Conservation (phyloP, 2,888 invertebrate species). For the Drosophila subquinaria region DNA sequence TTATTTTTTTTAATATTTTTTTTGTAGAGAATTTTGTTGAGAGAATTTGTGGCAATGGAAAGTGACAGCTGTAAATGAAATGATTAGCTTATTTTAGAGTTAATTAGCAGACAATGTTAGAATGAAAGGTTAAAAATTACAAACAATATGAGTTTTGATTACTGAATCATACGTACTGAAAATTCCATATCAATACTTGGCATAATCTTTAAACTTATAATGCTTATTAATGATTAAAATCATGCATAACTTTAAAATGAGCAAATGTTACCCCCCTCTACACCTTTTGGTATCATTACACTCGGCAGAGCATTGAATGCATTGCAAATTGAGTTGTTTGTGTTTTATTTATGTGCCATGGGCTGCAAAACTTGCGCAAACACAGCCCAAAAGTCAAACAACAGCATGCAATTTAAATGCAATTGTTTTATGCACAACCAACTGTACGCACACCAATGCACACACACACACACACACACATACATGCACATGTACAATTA, state of each 20-base stretch:
- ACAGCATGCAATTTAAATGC: slow-evolving; percentile 77
- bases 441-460: slow-evolving; percentile 20
- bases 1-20: slow-evolving; percentile 5
- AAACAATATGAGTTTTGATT: no score
- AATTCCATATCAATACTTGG: no score
- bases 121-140: background rate
- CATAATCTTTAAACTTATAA: background rate
- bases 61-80: slow-evolving; percentile 47
- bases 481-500: slow-evolving; percentile 6
- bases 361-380: slow-evolving; percentile 58
- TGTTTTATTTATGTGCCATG: slow-evolving; percentile 70
- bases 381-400: slow-evolving; percentile 72
- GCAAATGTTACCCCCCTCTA: background rate
- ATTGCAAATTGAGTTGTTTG: slow-evolving; percentile 73
- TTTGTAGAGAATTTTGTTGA: background rate
- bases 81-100: slow-evolving; percentile 39
- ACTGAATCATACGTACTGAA: no score
- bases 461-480: background rate
- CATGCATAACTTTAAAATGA: slow-evolving; percentile 24
- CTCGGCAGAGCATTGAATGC: slow-evolving; percentile 18
- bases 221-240: background rate
- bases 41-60: slow-evolving; percentile 32
- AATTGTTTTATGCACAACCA: slow-evolving; percentile 69
- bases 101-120: slow-evolving; percentile 23
- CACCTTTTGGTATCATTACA: background rate